Evolutionary conservation across 2,888 invertebrate genomes (phyloP), one percentile per base, ranked within the genome.

Genomic region (Conops quadrifasciatus): DNA sequence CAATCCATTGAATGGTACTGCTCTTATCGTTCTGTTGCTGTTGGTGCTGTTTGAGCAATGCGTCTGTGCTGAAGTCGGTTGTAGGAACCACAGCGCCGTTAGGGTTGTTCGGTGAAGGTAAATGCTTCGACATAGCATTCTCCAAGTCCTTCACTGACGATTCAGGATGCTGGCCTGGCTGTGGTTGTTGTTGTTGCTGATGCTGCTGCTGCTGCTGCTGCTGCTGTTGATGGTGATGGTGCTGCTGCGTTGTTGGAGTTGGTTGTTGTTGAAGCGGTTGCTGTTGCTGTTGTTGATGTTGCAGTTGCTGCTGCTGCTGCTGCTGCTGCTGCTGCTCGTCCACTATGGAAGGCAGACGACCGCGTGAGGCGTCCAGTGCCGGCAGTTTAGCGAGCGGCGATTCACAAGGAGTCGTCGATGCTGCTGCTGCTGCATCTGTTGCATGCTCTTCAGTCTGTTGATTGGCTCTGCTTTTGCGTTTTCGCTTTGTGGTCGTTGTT

Each of bases 81-180:
- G 92, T 90, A 80, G 92, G 91, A 16, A 87, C 84, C 43, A 72
- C 76, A 21, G 71, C 73, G 74, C 78, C 80, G 72, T 75, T 75
- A 66, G 75, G 75, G 45, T 76, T 76, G 11, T 77, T 77, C 11
- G 89, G 88, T 30, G 89, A 89, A 2, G 94, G 94, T 71, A 97
- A 87, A 87, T 97, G 97, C 82, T 96, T 96, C 24, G 97, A 96
- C 97, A 97, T 97, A 60, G 95, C 97, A 81, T 96, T 95, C 85
- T 97, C 97, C 77, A 97, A 88, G 80, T 97, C 96, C 85, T 96
- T 95, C 0, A 85, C 85, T 11, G 85, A 84, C 0, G 82, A 82
- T 79, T 86, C 80, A 69, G 83, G 71, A 81, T 84, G 81, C 65
- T 77, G 77, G 67, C 75, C 73, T 62, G 72, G 75, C 21, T 72